Evolutionary conservation across 2,888 invertebrate species (phyloP), one percentile per base, ranked within the genome.

Genomic region (Steinernema carpocapsae): DNA sequence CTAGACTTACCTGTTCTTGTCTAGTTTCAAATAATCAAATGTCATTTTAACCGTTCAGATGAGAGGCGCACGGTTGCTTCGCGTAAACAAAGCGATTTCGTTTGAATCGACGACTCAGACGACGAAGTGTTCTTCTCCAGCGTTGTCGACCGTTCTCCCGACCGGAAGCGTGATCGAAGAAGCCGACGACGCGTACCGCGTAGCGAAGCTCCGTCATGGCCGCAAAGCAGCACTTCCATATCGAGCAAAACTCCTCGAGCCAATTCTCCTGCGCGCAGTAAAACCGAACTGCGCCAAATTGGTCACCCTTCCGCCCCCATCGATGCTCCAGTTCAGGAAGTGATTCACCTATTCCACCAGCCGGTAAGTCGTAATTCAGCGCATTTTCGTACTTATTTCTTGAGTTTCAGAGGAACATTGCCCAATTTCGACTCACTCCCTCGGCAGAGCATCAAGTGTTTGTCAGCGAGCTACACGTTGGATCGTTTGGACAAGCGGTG

Each of bases 91-190:
- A 56, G 26, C 56, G 26, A 24, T 56, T 17, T 56, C 56, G 24
- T 56, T 56, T 19, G 56, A 24, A 24, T 56, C 56, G 26, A 24
- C 56, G 26, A n/a, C n/a, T n/a, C 56, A 56, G 26, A 56, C 56
- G 56, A 24, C 56, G 3, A n/a, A n/a, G n/a, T 56, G 56, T 26
- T 7, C 56, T 1, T 22, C 22, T 6, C 24, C 24, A 22, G 43
- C 43, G 43, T n/a, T n/a, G n/a, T 43, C 43, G 14, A 24, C 22
- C 37, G 45, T 73, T 19, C 42, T 56, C 14, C 56, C 59, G 32
- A 73, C 75, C 7, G 75, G 75, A 14, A 74, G 71, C 17, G 75
- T 37, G 42, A 59, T 75, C 22, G 75, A 75, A 75, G 73, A 74
- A 24, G 43, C 10, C 14, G 75, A 75, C 42, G 72, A 73, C 10